Conservation (phyloP, 1,140 invertebrate genomes). For the Plectus sambesii region DNA sequence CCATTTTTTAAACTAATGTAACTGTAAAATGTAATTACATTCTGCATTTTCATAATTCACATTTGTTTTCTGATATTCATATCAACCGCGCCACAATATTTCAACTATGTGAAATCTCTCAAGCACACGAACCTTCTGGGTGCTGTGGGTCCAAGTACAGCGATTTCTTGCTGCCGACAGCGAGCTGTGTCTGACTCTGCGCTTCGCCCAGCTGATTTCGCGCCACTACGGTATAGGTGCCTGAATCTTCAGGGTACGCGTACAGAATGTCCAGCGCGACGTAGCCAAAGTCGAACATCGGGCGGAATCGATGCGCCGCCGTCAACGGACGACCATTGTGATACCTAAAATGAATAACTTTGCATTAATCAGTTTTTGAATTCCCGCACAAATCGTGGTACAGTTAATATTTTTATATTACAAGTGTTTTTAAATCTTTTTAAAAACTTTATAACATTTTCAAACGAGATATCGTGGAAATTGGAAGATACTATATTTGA, state of each 20-base stretch:
- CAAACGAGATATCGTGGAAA: no score
- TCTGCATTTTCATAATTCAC: no score
- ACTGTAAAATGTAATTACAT: no score
- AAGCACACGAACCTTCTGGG: conserved; percentile 74
- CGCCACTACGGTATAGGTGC: conserved; percentile 40
- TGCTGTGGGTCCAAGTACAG: conserved; percentile 89
- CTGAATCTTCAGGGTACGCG: conserved; percentile 43
- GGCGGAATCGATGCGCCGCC: conserved; percentile 71
- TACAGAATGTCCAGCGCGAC: conserved; percentile 64
- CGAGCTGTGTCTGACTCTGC: conserved; percentile 31
- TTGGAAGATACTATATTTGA: no score
- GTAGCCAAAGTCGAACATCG: conserved; percentile 85
- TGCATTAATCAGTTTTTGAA: neutral
- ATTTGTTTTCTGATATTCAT: no score
- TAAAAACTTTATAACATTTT: no score
- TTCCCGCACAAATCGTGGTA: no score
- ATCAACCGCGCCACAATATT: conserved; percentile 52
- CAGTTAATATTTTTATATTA: no score
- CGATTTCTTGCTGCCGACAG: conserved; percentile 58
- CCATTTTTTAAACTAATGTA: no score
- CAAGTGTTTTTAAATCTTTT: no score
- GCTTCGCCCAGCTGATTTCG: conserved; percentile 40
- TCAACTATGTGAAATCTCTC: conserved; percentile 80
- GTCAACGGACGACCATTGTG: conserved; percentile 38
- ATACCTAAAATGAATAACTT: no score